Percentiles rank a stretch among this genome's conserved stretches.
Conservation (phyloP, 2,797 vertebrate genomes). For the Bucorvus abyssinicus region DNA sequence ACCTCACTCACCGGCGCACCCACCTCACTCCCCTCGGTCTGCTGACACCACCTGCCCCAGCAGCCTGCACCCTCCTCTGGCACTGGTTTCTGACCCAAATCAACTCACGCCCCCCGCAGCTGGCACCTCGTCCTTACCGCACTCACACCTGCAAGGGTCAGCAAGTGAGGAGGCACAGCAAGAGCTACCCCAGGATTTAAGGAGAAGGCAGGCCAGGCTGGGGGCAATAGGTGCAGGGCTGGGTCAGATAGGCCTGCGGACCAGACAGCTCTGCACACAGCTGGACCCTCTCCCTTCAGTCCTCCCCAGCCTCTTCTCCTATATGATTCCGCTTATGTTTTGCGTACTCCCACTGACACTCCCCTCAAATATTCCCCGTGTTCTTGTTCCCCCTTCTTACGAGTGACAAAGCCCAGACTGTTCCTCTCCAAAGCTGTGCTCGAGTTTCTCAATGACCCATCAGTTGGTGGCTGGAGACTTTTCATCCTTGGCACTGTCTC, state of each 20-base stretch:
- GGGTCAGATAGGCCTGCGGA: neutral
- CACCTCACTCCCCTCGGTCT: accelerated
- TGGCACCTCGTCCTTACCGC: no score
- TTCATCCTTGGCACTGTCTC: neutral
- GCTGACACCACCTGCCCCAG: accelerated
- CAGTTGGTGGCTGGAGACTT: neutral
- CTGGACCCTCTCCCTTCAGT: accelerated
- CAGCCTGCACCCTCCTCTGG: accelerated
- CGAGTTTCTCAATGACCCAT: neutral
- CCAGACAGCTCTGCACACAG: neutral
- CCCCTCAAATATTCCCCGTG: neutral
- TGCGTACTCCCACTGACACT: neutral
- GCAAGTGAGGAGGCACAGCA: accelerated
- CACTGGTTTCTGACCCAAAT: neutral
- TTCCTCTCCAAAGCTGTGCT: neutral
- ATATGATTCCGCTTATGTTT: accelerated
- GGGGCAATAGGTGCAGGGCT: neutral
- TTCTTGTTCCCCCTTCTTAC: neutral
- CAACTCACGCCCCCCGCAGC: neutral
- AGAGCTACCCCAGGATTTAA: neutral
- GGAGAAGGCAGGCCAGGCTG: neutral
- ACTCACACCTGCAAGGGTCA: neutral
- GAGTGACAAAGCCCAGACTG: neutral
- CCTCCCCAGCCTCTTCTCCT: neutral
- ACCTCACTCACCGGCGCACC: no score